A percentile compares a stretch with the other conserved stretches of the same genome.
phyloP scores from a whole-genome alignment of 2,888 invertebrate genomes.

The Volucella inanis region DNA sequence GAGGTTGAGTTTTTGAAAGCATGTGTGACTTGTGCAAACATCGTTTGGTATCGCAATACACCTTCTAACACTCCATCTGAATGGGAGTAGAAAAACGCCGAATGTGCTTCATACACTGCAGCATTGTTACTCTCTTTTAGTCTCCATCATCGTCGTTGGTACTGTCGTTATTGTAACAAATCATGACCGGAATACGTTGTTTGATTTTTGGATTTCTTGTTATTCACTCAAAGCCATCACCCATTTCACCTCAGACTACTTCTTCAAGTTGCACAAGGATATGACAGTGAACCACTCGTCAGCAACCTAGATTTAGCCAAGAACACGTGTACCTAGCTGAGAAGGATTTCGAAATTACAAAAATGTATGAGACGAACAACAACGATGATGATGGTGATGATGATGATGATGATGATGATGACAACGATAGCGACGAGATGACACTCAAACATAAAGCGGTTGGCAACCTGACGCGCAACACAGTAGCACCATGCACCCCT shows the following conservation, averaged over 20 bases:
- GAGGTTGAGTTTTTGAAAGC: not conserved
- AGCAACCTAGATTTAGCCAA: constrained; percentile 41
- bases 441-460: constrained; percentile 66
- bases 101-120: constrained; percentile 19
- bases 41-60: constrained; percentile 67
- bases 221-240: not conserved
- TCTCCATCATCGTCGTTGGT: constrained; percentile 12
- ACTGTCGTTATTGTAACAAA: constrained; percentile 45
- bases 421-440: constrained; percentile 26
- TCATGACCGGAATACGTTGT: constrained; percentile 74
- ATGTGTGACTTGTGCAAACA: constrained; percentile 66
- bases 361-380: constrained; percentile 42
- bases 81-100: constrained; percentile 24
- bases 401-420: too few relatives aligned
- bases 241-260: not conserved
- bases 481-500: not conserved
- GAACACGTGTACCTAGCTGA: constrained; percentile 47
- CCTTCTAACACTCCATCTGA: constrained; percentile 47
- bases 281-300: constrained; percentile 38
- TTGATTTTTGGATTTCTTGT: constrained; percentile 66
- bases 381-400: constrained; percentile 27
- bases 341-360: constrained; percentile 59
- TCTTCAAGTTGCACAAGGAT: constrained; percentile 19
- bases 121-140: constrained; percentile 26
- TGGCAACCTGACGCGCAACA: constrained; percentile 41